phyloP scores from a whole-genome alignment of 1,140 invertebrate genomes.

The Sipha flava region DNA sequence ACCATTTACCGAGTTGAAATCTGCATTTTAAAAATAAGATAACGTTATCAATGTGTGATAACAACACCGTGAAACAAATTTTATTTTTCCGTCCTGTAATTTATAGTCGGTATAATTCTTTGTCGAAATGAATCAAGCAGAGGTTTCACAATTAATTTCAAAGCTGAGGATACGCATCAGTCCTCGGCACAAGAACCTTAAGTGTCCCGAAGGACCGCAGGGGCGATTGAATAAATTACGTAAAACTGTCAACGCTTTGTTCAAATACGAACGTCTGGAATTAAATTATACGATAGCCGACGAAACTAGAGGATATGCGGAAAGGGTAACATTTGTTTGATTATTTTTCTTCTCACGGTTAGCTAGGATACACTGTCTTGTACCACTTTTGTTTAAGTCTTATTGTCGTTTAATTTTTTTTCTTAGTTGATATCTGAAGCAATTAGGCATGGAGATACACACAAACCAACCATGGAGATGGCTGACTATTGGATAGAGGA shows the following conservation, averaged over 20 bases:
- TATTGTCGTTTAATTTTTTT: slow-evolving; percentile 4
- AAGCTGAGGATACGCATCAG: slow-evolving; percentile 37
- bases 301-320: slow-evolving; percentile 80
- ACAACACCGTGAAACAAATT: too few species aligned
- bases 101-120: too few species aligned
- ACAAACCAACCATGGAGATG: slow-evolving; percentile 78
- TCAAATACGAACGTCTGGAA: slow-evolving; percentile 85
- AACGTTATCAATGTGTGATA: too few species aligned
- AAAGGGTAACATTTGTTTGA: too few species aligned
- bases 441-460: slow-evolving; percentile 71
- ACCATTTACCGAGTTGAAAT: too few species aligned
- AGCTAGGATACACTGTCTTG: background rate
- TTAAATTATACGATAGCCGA: slow-evolving; percentile 63
- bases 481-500: slow-evolving; percentile 82
- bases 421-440: slow-evolving; percentile 79
- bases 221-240: slow-evolving; percentile 66
- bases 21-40: too few species aligned
- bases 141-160: slow-evolving; percentile 38
- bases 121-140: slow-evolving; percentile 41
- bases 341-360: too few species aligned
- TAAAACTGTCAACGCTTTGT: slow-evolving; percentile 71
- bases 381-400: background rate
- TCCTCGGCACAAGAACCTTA: slow-evolving; percentile 46
- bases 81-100: too few species aligned
- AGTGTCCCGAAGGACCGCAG: slow-evolving; percentile 58